Conservation (phyloP, 2,113 vertebrate species). For the Peromyscus maniculatus region DNA sequence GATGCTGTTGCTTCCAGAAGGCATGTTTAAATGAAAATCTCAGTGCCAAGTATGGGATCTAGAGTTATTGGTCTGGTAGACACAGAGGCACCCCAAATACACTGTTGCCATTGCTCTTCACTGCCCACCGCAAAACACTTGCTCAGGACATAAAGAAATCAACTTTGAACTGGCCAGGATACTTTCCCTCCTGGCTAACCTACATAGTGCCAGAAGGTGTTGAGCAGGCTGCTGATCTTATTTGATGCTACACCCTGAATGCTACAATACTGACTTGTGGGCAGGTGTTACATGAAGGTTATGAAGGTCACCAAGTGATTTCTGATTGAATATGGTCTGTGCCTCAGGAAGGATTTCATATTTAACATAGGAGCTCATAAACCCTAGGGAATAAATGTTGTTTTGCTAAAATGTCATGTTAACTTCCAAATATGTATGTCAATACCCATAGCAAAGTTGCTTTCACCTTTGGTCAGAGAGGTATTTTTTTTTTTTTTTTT, state of each 20-base stretch:
- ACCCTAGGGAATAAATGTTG: no score
- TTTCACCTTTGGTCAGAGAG: neutral
- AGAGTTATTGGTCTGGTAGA: neutral
- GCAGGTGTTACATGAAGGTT: neutral
- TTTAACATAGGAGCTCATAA: neutral
- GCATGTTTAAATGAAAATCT: neutral
- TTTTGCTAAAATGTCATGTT: neutral
- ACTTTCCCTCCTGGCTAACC: neutral
- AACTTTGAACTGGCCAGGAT: neutral
- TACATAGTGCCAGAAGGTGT: neutral
- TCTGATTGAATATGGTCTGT: neutral
- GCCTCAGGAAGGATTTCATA: neutral
- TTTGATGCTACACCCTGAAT: neutral
- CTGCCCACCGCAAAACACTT: neutral
- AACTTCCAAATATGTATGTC: neutral
- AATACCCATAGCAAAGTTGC: neutral
- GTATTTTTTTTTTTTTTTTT: no score
- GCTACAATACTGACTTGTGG: neutral
- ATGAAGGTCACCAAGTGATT: neutral
- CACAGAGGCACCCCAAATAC: no score
- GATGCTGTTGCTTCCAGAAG: neutral
- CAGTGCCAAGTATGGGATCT: neutral
- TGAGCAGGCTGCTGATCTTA: neutral
- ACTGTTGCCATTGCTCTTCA: no score
- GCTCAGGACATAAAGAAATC: neutral